Base-by-base conservation (phyloP, 2,888 invertebrate species). In the Drosophila buzzatii region DNA sequence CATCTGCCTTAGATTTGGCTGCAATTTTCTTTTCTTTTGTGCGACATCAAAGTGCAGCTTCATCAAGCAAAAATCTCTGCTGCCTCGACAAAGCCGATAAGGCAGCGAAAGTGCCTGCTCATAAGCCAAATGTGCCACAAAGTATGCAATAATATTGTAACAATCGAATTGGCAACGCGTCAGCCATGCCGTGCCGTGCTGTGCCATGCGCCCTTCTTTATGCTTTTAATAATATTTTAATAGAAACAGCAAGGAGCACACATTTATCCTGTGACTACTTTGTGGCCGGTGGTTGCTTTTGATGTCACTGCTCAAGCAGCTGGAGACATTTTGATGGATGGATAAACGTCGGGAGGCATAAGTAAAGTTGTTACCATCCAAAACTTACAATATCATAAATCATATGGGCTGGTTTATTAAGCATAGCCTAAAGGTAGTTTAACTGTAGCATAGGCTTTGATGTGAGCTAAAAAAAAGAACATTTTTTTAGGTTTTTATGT, bases 21-120 rank as follows among this genome's bases (percentile, higher is more conserved):
- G 79, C 81, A 81, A 75, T 75, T 70, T 72, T 73, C 27, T 27
- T 27, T 27, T 27, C 68, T 76, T 79, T 81, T 81, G 70, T 75
- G 69, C 52, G 67, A 83, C 83, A 84, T 83, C 83, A 84, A 83
- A 83, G 83, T 84, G 83, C 82, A 82, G 73, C 71, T 84, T 84
- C 71, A 80, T 82, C 84, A 78, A 73, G 66, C 69, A 74, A 84
- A 74, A 84, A 84, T 70, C 77, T 51, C 80, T 55, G 55, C 33
- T 69, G 70, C 66, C 64, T 49, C 52, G 42, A n/a, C 31, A 69
- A 79, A 83, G 82, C 84, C 71, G 75, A 75, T 84, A 81, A 83
- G 68, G 61, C 79, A 51, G 37, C 27, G 42, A 67, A 68, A 49
- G 53, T 62, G 64, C 42, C 68, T 57, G 68, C 70, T 70, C 68